Conservation (phyloP, 2,113 vertebrate species). For the Eubucco bourcierii region DNA sequence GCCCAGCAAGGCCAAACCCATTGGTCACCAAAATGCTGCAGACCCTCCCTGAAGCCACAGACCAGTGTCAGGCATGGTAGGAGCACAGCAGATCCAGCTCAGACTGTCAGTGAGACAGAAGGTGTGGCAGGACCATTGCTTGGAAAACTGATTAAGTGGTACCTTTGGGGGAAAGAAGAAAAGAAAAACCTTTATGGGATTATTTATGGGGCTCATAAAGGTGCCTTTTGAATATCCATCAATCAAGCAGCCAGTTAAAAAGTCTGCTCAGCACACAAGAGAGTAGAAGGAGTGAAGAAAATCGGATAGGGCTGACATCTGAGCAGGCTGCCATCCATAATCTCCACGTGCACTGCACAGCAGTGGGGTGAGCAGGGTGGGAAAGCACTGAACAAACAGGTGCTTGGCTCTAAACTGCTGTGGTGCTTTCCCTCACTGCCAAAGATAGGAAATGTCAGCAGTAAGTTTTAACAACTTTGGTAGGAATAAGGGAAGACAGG, state of each 20-base stretch:
- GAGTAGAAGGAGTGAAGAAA: not conserved
- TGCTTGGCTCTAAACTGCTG: not conserved
- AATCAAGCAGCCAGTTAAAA: constrained; percentile 34
- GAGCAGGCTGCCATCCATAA: not conserved
- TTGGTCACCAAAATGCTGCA: not conserved
- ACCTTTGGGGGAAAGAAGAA: not conserved
- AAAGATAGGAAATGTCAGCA: constrained; percentile 6
- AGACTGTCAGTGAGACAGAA: not conserved
- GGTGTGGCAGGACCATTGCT: not conserved
- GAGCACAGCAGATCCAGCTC: not conserved
- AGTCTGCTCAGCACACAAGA: constrained; percentile 27
- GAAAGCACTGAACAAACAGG: not conserved
- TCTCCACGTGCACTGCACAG: not conserved
- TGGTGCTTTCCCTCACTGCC: not conserved
- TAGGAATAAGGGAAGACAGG: not conserved
- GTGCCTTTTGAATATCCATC: constrained; percentile 48
- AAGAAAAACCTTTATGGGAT: not conserved
- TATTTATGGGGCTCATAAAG: constrained; percentile 37
- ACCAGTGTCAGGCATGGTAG: not conserved
- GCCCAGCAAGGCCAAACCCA: not conserved
- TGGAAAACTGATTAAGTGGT: not conserved
- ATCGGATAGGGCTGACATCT: not conserved
- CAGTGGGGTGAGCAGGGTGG: not conserved
- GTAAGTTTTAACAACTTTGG: constrained; percentile 8
- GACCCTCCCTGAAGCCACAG: not conserved